Conservation (phyloP, 2,888 invertebrate genomes). For the Lysandra bellargus region DNA sequence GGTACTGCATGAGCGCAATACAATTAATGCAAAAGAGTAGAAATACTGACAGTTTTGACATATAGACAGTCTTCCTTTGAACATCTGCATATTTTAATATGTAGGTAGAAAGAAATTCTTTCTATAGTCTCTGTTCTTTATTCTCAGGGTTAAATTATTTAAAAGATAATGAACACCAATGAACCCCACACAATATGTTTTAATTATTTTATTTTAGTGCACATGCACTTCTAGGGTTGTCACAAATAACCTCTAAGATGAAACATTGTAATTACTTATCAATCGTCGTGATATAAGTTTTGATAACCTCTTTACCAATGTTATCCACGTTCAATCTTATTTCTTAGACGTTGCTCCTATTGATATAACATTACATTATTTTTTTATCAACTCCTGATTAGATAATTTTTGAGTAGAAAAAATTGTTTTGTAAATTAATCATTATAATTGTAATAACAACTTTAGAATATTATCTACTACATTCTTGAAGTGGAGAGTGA, state of each 20-base stretch:
- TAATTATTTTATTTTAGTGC: not conserved
- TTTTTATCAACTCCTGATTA: not conserved
- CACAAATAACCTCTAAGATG: slow-evolving; percentile 5
- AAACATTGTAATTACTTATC: not conserved
- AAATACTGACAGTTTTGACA: too few species aligned
- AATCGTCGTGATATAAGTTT: not conserved
- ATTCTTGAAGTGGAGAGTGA: not conserved
- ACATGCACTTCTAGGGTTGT: not conserved
- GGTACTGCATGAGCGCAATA: too few species aligned
- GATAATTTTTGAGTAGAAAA: not conserved
- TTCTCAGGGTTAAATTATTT: too few species aligned
- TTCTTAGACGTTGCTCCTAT: not conserved
- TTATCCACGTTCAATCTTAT: not conserved
- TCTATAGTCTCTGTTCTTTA: too few species aligned
- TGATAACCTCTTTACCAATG: slow-evolving; percentile 14
- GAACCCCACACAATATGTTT: too few species aligned
- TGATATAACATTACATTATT: not conserved
- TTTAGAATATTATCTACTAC: not conserved
- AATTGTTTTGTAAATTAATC: not conserved
- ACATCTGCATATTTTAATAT: too few species aligned
- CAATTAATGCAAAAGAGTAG: too few species aligned
- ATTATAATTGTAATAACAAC: not conserved
- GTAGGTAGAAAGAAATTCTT: too few species aligned
- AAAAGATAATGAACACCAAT: too few species aligned
- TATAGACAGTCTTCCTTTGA: too few species aligned